Conservation (phyloP, 1,140 invertebrate genomes). For the Zaprionus ornatus region DNA sequence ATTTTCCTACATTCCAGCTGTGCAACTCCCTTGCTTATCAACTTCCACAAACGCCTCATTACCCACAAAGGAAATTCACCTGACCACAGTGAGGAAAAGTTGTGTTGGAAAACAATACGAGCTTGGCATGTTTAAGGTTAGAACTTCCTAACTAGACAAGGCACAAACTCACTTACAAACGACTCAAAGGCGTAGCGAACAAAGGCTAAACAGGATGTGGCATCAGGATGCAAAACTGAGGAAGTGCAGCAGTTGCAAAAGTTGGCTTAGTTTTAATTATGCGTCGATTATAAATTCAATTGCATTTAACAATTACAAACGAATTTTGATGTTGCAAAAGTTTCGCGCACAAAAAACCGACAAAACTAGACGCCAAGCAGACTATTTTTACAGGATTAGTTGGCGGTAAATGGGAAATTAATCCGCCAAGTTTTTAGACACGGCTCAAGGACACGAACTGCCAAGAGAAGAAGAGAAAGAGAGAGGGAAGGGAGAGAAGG, state of each 20-base stretch:
- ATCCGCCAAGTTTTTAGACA: constrained; percentile 54
- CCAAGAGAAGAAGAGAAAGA: neutral
- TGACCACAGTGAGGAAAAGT: neutral
- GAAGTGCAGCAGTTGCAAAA: constrained; percentile 71
- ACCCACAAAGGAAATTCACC: neutral
- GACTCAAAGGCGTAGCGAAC: constrained; percentile 42
- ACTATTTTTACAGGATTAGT: constrained; percentile 69
- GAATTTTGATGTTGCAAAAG: constrained; percentile 51
- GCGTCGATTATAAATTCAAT: constrained; percentile 79
- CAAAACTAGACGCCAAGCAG: constrained; percentile 49
- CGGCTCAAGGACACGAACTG: constrained; percentile 23
- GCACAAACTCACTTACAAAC: constrained; percentile 37
- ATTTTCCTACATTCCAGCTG: neutral
- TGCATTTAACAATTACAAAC: constrained; percentile 78
- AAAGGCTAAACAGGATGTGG: constrained; percentile 25
- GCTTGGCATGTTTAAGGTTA: constrained; percentile 23
- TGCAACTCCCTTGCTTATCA: neutral
- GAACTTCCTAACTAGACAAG: constrained; percentile 9
- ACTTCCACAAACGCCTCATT: constrained; percentile 10
- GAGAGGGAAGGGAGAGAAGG: neutral
- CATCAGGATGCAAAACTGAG: constrained; percentile 35
- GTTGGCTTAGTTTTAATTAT: constrained; percentile 80
- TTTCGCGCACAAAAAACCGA: constrained; percentile 36
- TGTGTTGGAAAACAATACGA: neutral
- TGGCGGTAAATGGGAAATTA: constrained; percentile 68